Evolutionary conservation across 2,113 vertebrate genomes (phyloP).

Genomic region (Cheilinus undulatus): DNA sequence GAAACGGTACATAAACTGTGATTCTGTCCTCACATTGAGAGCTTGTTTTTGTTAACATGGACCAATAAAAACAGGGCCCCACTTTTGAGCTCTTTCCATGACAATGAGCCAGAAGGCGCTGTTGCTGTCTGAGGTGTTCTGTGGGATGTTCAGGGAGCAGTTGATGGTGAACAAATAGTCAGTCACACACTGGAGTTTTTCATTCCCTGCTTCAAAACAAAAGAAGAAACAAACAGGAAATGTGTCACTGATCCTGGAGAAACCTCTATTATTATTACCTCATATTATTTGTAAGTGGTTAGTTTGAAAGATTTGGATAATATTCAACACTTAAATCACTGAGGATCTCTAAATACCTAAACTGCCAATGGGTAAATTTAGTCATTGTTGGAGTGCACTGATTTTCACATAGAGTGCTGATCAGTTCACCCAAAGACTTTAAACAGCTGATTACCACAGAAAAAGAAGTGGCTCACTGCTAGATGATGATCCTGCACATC

Average conservation of each 20-base stretch:
- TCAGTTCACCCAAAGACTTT: no score
- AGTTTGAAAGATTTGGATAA: no score
- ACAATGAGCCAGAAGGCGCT: conserved; percentile 54
- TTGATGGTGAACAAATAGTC: conserved; percentile 71
- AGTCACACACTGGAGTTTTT: conserved; percentile 61
- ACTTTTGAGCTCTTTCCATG: background rate
- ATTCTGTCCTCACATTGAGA: background rate
- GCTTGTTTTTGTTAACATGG: background rate
- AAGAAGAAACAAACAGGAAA: background rate
- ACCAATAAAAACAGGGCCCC: background rate
- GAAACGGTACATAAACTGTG: background rate
- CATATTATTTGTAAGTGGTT: no score
- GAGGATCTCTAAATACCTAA: no score
- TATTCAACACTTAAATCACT: no score
- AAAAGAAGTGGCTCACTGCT: no score
- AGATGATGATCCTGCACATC: no score
- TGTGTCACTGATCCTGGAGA: background rate
- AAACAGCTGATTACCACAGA: no score
- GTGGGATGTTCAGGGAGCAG: conserved; percentile 63
- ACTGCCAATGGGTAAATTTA: no score
- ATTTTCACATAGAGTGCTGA: no score
- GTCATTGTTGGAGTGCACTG: no score
- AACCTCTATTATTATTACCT: no score
- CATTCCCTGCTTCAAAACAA: conserved; percentile 42
- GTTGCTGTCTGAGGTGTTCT: background rate